A percentile compares a stretch with the other conserved stretches of the same genome.
Evolutionary conservation across 64 coral and sea anemone species (phyloP).

Genomic region (Montipora sp.): DNA sequence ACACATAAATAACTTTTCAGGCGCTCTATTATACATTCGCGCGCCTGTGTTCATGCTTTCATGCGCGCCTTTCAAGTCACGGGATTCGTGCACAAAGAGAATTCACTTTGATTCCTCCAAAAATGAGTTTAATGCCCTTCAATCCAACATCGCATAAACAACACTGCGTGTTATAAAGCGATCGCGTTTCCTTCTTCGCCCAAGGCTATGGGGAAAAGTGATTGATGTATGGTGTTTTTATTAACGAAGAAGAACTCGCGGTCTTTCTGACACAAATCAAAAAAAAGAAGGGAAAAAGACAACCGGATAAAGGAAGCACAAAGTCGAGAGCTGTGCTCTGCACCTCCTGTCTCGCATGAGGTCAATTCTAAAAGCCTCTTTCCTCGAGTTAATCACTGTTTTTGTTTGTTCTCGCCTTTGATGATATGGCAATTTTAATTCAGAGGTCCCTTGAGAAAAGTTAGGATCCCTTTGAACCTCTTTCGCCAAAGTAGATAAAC

Average conservation of each 20-base stretch:
- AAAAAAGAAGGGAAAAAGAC: background rate
- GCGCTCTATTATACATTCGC: background rate
- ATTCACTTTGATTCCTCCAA: conserved; percentile 7
- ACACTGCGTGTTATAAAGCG: conserved; percentile 33
- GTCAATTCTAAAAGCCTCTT: conserved; percentile 12
- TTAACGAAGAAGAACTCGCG: conserved; percentile 42
- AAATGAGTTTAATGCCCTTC: conserved; percentile 50
- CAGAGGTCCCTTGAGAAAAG: conserved; percentile 41
- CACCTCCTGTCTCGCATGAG: background rate
- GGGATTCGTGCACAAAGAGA: background rate
- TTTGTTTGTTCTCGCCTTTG: conserved; percentile 46
- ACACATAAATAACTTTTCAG: conserved; percentile 11
- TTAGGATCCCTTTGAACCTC: background rate
- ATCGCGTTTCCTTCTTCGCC: conserved; percentile 50
- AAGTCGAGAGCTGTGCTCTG: background rate
- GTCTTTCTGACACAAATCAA: background rate
- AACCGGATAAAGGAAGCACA: conserved; percentile 48
- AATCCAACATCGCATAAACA: conserved; percentile 44
- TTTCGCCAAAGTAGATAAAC: conserved; percentile 7
- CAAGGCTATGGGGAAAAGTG: conserved; percentile 53
- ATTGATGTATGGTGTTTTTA: conserved; percentile 44
- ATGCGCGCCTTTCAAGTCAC: background rate
- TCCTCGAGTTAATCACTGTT: conserved; percentile 46
- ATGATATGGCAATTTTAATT: conserved; percentile 65
- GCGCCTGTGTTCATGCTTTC: background rate